Evolutionary conservation across 2,888 invertebrate species (phyloP), one percentile per base, ranked within the genome.

Genomic region (Hypsopygia costalis): DNA sequence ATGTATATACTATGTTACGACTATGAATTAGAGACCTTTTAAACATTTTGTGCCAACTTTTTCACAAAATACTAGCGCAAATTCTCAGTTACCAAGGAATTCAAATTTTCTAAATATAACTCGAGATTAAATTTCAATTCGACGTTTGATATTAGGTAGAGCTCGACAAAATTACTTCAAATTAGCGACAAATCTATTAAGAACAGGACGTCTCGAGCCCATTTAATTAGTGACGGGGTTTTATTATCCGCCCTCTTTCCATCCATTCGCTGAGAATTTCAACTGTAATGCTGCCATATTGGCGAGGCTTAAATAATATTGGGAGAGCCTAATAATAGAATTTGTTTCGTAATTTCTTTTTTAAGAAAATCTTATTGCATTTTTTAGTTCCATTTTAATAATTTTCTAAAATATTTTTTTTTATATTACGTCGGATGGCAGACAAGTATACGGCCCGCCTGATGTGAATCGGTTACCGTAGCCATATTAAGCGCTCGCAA

Each of bases 201-300:
- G 77, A 79, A 74, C 71, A 75, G 72, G 69, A 78, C 73, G 76
- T 77, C 78, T 75, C 67, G 62, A 63, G 74, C 70, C 78, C 79
- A 81, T 86, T 88, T 87, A 88, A 88, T 88, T 88, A 87, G 83
- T 79, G 81, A 74, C 78, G 57, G 70, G 80, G 77, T 83, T 87
- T 86, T 83, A 87, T 85, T 71, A 78, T 82, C 75, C 74, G 53
- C 70, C 69, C 81, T 79, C 76, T 79, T 80, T 71, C 68, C 72
- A 69, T 69, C 67, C 66, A 64, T 79, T 82, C 78, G 71, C 63
- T 62, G 69, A 62, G 64, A 81, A 77, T 78, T 79, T 78, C 66
- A 71, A 69, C 71, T 65, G 68, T 77, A 74, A 73, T 75, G 66
- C 69, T 58, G 75, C 63, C 65, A 72, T 82, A 81, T 81, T 75